Evolutionary conservation across 1,140 invertebrate species (phyloP), one percentile per base, ranked within the genome.

Genomic region (Anadara kagoshimensis): DNA sequence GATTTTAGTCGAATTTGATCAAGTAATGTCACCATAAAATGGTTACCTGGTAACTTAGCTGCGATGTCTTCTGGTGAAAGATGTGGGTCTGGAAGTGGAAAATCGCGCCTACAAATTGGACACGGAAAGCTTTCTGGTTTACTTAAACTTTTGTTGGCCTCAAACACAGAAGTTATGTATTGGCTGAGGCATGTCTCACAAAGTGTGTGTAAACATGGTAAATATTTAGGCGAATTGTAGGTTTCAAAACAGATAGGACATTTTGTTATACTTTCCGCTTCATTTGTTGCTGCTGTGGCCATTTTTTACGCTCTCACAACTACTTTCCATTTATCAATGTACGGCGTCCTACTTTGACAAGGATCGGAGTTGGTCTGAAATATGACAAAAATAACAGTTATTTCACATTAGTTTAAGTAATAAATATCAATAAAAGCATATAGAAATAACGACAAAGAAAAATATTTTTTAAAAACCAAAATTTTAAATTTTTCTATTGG

Each of bases 131-230:
- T 62, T 14, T 24, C 10, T 14, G 10, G 36, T 18, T 20, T 45
- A 20, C 18, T 36, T 41, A 16, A 10, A 47, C 5, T 61, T 0
- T 41, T 43, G 43, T 44, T 72, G 11, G 41, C 20, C 22, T 36
- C 24, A 41, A 43, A 45, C 12, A 51, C n/a, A 20, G 22, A 57
- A 24, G 43, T 62, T n/a, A 29, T 49, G 29, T 72, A 51, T 1
- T 47, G 24, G 18, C 20, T 26, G 1, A 72, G 57, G 20, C 69
- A 72, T 18, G 44, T 45, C 20, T 65, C 57, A 36, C 69, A 72
- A 57, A 64, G 58, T 24, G 69, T 57, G 24, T 72, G 69, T 22
- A 72, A 43, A 29, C 69, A 72, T 20, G 69, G 69, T 5, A 72
- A 63, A 49, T 26, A 64, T 58, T 72, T 72, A 2, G 69, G 69